Conservation (phyloP, 1,140 invertebrate genomes). For the Papilio glaucus region DNA sequence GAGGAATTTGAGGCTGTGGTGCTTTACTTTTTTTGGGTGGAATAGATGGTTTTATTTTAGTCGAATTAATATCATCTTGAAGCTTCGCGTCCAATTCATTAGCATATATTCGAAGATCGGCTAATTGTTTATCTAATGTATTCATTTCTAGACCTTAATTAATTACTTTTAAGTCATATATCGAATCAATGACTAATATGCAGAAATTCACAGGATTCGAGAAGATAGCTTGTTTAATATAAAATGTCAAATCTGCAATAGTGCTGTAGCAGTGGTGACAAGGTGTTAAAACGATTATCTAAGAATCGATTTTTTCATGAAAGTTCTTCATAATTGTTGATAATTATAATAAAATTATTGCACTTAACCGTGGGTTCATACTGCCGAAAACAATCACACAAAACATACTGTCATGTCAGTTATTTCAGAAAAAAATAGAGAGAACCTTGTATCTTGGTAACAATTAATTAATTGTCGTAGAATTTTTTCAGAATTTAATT, state of each 20-base stretch:
- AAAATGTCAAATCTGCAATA: conserved; percentile 32
- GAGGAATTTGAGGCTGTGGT: conserved; percentile 82
- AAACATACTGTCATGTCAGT: no score
- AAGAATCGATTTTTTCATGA: background rate
- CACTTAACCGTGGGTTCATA: no score
- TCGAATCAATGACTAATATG: conserved; percentile 24
- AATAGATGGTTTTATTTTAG: conserved; percentile 75
- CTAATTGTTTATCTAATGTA: conserved; percentile 84
- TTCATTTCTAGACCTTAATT: conserved; percentile 71
- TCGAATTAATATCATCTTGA: conserved; percentile 78
- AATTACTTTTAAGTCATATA: conserved; percentile 39
- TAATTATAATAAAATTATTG: no score
- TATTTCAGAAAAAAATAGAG: no score
- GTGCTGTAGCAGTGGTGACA: background rate
- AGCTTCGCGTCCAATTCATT: conserved; percentile 82
- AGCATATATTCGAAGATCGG: conserved; percentile 83
- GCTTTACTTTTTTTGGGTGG: conserved; percentile 78
- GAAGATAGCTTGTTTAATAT: conserved; percentile 31
- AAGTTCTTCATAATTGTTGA: no score
- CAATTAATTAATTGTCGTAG: no score
- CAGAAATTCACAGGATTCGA: conserved; percentile 11
- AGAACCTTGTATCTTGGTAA: no score
- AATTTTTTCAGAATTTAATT: no score
- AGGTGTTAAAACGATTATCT: background rate
- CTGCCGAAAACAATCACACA: no score